These are phyloP conservation scores for Arizona elegans DNA, from an alignment of 2,113 vertebrate species.

Conservation along the genomic window DNA sequence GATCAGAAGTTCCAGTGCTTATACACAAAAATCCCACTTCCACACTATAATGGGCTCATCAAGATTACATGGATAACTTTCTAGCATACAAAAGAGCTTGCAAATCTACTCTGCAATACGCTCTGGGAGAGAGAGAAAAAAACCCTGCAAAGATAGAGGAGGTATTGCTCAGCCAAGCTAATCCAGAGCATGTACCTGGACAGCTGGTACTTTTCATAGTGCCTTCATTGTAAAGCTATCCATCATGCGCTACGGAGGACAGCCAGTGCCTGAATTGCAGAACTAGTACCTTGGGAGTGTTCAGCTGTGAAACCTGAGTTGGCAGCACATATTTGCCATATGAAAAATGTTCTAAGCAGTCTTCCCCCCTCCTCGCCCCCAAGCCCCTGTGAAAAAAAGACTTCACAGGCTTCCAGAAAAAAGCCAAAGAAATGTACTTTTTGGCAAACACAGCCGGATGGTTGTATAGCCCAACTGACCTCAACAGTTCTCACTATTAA, in stretches of 20 bases:
- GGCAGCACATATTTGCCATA: slow-evolving; percentile 37
- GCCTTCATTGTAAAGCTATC: slow-evolving; percentile 65
- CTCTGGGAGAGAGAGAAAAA: slow-evolving; percentile 20
- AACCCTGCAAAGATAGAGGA: not conserved
- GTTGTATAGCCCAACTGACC: not conserved
- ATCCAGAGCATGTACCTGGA: slow-evolving; percentile 51
- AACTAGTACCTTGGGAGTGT: slow-evolving; percentile 65
- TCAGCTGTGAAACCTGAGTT: slow-evolving; percentile 67
- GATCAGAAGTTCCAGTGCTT: not conserved
- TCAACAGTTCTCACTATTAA: fast-evolving
- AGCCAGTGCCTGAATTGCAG: slow-evolving; percentile 49
- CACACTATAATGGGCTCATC: not conserved
- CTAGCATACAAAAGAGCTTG: slow-evolving; percentile 5
- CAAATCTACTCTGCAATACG: slow-evolving; percentile 39
- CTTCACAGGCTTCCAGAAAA: not conserved
- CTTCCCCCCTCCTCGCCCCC: no score
- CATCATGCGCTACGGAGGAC: slow-evolving; percentile 56
- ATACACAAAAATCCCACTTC: not conserved
- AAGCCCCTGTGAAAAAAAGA: not conserved
- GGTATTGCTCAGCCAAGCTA: slow-evolving; percentile 54
- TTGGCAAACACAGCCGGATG: not conserved
- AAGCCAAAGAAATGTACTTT: not conserved
- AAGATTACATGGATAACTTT: not conserved
- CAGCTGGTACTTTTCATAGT: slow-evolving; percentile 60
- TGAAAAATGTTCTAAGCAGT: slow-evolving; percentile 31